phyloP scores from a whole-genome alignment of 2,113 vertebrate genomes.

The Cariama cristata region DNA sequence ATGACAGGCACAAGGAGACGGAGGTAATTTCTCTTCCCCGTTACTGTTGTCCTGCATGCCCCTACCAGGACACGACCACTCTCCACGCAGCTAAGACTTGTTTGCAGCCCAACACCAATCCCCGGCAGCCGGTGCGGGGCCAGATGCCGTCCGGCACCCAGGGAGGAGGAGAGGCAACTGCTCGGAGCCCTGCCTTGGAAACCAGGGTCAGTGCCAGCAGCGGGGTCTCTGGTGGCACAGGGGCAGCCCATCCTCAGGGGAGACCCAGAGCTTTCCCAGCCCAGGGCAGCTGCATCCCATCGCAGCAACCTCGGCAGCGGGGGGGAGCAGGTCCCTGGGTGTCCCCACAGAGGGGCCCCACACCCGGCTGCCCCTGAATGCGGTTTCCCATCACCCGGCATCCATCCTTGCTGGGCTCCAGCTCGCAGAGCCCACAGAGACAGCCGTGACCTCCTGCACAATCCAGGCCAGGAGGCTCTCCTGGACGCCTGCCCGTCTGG shows the following conservation, averaged over 20 bases:
- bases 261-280: background rate
- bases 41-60: background rate
- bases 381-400: background rate
- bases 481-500: background rate
- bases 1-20: background rate
- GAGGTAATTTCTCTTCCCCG: background rate
- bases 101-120: background rate
- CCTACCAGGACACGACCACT: fast-evolving
- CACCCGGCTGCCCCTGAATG: fast-evolving
- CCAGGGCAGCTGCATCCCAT: background rate
- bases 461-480: background rate
- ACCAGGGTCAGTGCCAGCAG: background rate
- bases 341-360: fast-evolving
- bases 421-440: background rate
- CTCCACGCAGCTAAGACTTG: background rate
- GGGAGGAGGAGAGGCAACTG: background rate
- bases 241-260: background rate
- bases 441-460: background rate
- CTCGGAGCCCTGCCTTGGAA: background rate
- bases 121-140: fast-evolving
- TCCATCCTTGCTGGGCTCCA: background rate
- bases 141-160: fast-evolving
- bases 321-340: background rate
- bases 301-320: fast-evolving
- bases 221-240: background rate